Evolutionary conservation across 2,797 vertebrate species (phyloP).

Genomic region (Epinephelus malabaricus): DNA sequence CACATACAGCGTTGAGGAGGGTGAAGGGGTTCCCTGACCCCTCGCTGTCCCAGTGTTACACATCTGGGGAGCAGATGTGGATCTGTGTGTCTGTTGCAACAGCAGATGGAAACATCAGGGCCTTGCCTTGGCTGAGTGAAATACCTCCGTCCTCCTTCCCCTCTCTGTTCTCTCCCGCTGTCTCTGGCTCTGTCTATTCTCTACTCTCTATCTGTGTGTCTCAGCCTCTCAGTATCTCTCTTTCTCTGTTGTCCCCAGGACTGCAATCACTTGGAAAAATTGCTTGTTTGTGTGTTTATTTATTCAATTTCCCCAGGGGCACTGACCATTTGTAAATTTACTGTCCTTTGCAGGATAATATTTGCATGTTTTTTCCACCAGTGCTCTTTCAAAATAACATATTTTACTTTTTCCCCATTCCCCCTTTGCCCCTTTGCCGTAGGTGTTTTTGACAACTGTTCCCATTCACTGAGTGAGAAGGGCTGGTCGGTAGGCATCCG

Average conservation of each 20-base stretch:
- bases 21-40: conserved; percentile 89
- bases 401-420: conserved; percentile 1
- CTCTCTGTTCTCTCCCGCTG: conserved; percentile 59
- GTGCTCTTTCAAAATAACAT: conserved; percentile 6
- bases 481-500: conserved; percentile 96
- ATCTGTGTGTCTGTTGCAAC: conserved; percentile 77
- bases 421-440: conserved; percentile 8
- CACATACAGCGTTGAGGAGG: conserved; percentile 62
- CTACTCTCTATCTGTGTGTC: conserved; percentile 10
- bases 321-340: conserved; percentile 17
- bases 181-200: conserved; percentile 61
- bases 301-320: background rate
- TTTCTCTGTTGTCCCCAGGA: background rate
- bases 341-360: background rate
- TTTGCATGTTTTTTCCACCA: conserved; percentile 1
- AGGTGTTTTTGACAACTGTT: conserved; percentile 98
- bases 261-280: conserved; percentile 22
- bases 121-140: conserved; percentile 78
- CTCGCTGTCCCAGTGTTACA: conserved; percentile 77
- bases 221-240: background rate
- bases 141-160: conserved; percentile 71
- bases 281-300: conserved; percentile 34
- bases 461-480: conserved; percentile 91
- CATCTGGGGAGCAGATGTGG: conserved; percentile 87
- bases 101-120: conserved; percentile 83